Percentiles rank a stretch among this genome's conserved stretches.
These are phyloP conservation scores for Carterocephalus palaemon DNA, from an alignment of 2,888 invertebrate genomes.

Conservation along the genomic window DNA sequence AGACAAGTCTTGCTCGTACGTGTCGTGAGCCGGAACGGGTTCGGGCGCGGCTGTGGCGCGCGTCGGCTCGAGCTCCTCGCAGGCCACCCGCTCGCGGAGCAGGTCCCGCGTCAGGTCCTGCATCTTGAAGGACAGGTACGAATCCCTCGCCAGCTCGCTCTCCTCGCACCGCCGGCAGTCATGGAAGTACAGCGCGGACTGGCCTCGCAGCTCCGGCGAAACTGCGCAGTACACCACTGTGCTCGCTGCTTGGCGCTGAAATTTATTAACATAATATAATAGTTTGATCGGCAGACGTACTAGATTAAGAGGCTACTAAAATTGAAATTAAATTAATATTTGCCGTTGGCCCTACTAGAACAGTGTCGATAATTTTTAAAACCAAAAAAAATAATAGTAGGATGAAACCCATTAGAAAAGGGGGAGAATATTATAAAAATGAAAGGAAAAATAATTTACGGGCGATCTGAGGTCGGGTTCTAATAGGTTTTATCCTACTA, in stretches of 20 bases:
- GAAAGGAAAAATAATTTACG: no score
- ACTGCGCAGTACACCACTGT: conserved; percentile 93
- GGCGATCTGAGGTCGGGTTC: no score
- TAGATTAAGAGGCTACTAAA: no score
- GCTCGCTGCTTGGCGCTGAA: conserved; percentile 93
- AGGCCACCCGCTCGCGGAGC: conserved; percentile 39
- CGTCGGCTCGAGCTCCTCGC: conserved; percentile 29
- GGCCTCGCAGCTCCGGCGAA: conserved; percentile 86
- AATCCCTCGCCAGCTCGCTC: conserved; percentile 57
- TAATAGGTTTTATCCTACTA: no score
- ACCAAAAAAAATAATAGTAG: no score
- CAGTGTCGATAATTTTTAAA: no score
- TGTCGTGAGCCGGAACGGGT: not conserved
- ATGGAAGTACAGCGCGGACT: conserved; percentile 93
- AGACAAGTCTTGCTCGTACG: conserved; percentile 32
- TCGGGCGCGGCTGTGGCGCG: not conserved
- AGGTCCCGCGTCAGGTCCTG: conserved; percentile 50
- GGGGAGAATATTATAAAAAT: no score
- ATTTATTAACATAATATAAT: not conserved
- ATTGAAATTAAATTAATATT: no score
- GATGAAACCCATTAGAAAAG: no score
- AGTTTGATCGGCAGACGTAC: no score
- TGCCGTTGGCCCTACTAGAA: no score
- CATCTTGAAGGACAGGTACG: conserved; percentile 56
- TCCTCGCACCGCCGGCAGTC: conserved; percentile 86